phyloP scores from a whole-genome alignment of 2,797 vertebrate species.

The Manis crassicaudata region DNA sequence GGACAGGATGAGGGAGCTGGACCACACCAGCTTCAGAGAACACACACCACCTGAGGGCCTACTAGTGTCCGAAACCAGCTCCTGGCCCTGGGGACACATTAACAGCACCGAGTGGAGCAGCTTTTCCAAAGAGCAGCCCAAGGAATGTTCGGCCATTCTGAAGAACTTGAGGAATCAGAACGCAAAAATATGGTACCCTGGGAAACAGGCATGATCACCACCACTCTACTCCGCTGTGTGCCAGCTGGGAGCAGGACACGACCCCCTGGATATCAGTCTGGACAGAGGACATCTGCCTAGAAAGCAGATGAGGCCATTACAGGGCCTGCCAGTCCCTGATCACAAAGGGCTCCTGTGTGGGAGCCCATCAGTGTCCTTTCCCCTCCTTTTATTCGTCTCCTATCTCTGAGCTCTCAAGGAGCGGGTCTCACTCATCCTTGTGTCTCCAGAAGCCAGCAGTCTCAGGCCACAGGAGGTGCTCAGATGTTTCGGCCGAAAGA shows the following conservation, averaged over 20 bases:
- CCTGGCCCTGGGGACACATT: not conserved
- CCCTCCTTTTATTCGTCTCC: not conserved
- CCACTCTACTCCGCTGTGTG: not conserved
- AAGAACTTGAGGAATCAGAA: not conserved
- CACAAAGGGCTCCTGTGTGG: no score
- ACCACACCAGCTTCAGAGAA: accelerated
- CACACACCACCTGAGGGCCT: not conserved
- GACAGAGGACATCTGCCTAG: not conserved
- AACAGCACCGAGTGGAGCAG: accelerated
- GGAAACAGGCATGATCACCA: not conserved
- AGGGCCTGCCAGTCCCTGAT: not conserved
- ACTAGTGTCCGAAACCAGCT: not conserved
- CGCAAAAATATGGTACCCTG: not conserved
- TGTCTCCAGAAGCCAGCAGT: not conserved
- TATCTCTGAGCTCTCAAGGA: not conserved
- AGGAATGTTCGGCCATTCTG: not conserved
- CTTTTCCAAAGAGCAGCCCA: not conserved
- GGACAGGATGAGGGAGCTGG: no score
- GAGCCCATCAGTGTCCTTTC: not conserved
- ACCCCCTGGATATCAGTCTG: not conserved
- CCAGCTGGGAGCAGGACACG: not conserved
- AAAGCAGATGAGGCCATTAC: not conserved
- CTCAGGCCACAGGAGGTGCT: not conserved
- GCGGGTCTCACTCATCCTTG: not conserved
- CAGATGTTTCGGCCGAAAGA: not conserved